Evolutionary conservation across 2,888 invertebrate genomes (phyloP), one percentile per base, ranked within the genome.

Genomic region (Zeuzera pyrina): DNA sequence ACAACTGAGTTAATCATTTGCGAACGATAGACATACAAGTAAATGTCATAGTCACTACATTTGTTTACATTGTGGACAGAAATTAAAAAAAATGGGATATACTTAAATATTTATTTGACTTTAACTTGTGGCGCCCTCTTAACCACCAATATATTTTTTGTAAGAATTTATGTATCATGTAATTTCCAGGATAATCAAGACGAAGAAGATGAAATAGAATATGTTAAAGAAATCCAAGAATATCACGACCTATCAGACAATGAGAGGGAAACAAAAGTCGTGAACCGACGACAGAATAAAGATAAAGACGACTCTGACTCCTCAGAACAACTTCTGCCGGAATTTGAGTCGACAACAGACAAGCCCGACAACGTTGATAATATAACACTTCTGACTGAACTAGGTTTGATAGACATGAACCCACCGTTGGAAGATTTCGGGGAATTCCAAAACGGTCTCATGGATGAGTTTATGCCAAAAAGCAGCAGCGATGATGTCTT

Each of bases 201-300:
- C 4, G 87, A 87, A 8, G 86, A 87, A n/a, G 87, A 86, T 15
- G 84, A 84, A 3, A 70, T 87, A 13, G 83, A 85, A 58, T 78
- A 60, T 36, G 84, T 60, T 0, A 79, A 61, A 49, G 84, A 84
- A 51, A 70, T 84, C 6, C 66, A 71, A 46, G 84, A 84, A 47
- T 76, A 81, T 40, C 81, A 79, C 43, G 84, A 83, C 30, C 44
- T 71, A n/a, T 47, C 61, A 0, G 73, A 77, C 19, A 71, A 77
- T 6, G 70, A 68, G 7, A 84, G 83, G 33, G 79, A 81, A 1
- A 43, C 60, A 0, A 83, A 85, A 46, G 57, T 64, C 1, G 33
- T 49, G 1, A 83, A 79, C 34, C 49, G 74, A 23, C 52, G 73
- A 11, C 66, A 76, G 30, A 62, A 46, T 10, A 72, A 68, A 48